These are phyloP conservation scores for Synergus japonicus DNA, from an alignment of 2,888 invertebrate genomes.

Conservation along the genomic window DNA sequence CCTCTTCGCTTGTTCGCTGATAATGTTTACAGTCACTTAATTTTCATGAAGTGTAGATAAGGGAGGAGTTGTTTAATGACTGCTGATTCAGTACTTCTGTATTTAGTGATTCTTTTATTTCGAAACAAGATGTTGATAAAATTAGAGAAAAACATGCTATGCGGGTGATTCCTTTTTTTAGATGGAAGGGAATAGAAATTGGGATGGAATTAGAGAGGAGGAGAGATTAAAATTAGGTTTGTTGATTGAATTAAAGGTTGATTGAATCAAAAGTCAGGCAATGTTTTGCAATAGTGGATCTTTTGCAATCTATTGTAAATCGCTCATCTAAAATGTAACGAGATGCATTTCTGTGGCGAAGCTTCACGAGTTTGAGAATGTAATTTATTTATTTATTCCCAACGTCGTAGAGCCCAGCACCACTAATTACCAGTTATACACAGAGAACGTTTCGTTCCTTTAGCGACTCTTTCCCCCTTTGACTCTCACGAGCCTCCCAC, in stretches of 20 bases:
- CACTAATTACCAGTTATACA: conserved; percentile 36
- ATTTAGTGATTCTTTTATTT: neutral
- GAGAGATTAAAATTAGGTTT: neutral
- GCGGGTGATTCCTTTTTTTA: neutral
- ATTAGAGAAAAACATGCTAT: neutral
- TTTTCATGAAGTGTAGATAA: conserved; percentile 30
- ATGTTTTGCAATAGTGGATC: neutral
- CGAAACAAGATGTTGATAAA: neutral
- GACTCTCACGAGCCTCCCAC: conserved; percentile 24
- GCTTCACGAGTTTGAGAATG: neutral
- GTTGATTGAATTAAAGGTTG: neutral
- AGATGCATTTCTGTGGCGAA: neutral
- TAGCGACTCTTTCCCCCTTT: neutral
- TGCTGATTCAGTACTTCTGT: neutral
- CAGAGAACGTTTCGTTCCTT: neutral
- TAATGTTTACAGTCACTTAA: conserved; percentile 41
- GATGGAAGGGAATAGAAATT: neutral
- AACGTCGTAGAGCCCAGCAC: conserved; percentile 11
- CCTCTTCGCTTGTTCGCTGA: conserved; percentile 36
- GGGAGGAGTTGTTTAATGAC: conserved; percentile 16
- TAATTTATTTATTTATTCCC: conserved; percentile 40
- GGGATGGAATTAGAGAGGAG: neutral
- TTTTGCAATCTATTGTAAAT: conserved; percentile 1
- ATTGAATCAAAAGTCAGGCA: neutral
- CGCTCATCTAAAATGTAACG: conserved; percentile 18